Evolutionary conservation across 2,797 vertebrate species (phyloP), one percentile per base, ranked within the genome.

Genomic region (Enteromius unitaeniatus): DNA sequence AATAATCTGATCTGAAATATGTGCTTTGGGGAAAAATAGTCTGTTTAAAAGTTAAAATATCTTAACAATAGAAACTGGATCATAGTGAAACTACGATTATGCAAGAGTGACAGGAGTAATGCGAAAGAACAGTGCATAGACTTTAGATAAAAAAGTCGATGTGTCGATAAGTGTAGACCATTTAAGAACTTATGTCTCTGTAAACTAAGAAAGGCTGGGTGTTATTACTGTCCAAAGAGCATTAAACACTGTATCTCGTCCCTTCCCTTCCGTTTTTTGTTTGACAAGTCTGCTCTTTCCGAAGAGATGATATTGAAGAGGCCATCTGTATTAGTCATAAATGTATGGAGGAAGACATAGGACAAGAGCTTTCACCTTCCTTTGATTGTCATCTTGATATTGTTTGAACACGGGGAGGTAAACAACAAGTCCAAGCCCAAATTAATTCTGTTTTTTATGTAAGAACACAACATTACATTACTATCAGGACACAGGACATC

Each of bases 281-380:
- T 70, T 58, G 51, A 51, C 84, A 47, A 47, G 49, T 76, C 53
- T 11, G 42, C 53, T 81, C 72, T 67, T 84, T 75, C 13, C 13
- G 31, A 34, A 34, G 26, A 26, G 34, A 58, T 40, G 15, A 67
- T 84, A 58, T 26, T 77, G 9, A 34, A 23, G 72, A 37, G 40
- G 83, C 89, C 92, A 89, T 93, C 92, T 92, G 93, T 90, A 93
- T 88, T 91, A 91, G 89, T 88, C 88, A 85, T 83, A 70, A 79
- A 40, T 62, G 90, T 79, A 88, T 88, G 89, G 90, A 93, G 95
- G 95, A 95, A 95, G 85, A 81, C 7, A 88, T 90, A 91, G 85
- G 88, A 93, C 90, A 89, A 92, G 92, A 93, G 94, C 91, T 92
- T 92, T 92, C 92, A 91, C 92, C 92, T 95, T 95, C 94, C 95